These are phyloP conservation scores for Dermochelys coriacea DNA, from an alignment of 2,797 vertebrate species.

Conservation along the genomic window DNA sequence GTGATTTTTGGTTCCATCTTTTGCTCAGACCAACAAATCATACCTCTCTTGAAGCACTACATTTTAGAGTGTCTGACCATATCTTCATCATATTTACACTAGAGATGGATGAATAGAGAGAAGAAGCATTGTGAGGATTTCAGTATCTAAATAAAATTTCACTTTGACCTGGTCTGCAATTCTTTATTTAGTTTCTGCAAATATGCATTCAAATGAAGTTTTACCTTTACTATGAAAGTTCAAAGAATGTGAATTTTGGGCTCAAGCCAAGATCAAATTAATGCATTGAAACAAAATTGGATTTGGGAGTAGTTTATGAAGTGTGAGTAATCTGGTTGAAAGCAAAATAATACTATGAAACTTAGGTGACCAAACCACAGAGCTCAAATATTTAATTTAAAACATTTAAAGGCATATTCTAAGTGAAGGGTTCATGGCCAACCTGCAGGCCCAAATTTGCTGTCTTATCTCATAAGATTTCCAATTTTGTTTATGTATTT, in stretches of 20 bases:
- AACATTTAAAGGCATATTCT: not conserved
- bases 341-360: not conserved
- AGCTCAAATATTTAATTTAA: not conserved
- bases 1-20: not conserved
- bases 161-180: not conserved
- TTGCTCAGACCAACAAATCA: not conserved
- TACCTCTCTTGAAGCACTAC: not conserved
- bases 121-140: slow-evolving; percentile 4
- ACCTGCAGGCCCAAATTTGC: not conserved
- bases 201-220: not conserved
- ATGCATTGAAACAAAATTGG: not conserved
- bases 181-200: not conserved
- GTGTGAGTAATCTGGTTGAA: not conserved
- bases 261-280: not conserved
- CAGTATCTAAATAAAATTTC: not conserved
- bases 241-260: not conserved
- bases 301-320: not conserved
- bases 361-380: not conserved
- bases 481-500: not conserved
- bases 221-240: not conserved
- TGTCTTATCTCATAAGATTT: not conserved
- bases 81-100: not conserved
- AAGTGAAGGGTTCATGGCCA: not conserved
- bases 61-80: not conserved
- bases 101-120: not conserved